Evolutionary conservation across 2,888 invertebrate species (phyloP).

Genomic region (Leptopilina syphax): DNA sequence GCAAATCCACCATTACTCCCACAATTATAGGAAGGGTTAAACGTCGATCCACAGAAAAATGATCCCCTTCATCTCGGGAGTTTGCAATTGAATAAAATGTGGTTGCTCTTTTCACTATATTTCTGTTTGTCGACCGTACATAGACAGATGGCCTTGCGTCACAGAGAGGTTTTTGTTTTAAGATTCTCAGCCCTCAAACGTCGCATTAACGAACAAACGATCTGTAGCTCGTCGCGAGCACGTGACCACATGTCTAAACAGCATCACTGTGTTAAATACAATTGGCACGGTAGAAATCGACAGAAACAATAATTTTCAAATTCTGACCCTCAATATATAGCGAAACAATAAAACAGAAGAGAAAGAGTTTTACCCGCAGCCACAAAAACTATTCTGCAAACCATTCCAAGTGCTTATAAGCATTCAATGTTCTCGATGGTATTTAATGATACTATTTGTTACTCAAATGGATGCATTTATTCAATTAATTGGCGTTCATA

Average conservation of each 20-base stretch:
- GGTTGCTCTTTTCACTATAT: conserved; percentile 73
- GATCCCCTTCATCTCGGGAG: conserved; percentile 64
- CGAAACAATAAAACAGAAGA: conserved; percentile 50
- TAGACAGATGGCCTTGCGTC: conserved; percentile 69
- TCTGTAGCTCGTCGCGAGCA: conserved; percentile 53
- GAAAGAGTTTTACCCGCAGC: conserved; percentile 44
- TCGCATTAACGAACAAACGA: conserved; percentile 75
- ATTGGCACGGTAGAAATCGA: conserved; percentile 43
- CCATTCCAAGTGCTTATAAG: neutral
- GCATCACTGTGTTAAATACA: conserved; percentile 48
- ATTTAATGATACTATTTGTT: conserved; percentile 22
- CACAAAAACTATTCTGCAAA: conserved; percentile 13
- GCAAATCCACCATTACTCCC: conserved; percentile 45
- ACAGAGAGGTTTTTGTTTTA: conserved; percentile 73
- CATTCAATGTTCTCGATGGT: conserved; percentile 2
- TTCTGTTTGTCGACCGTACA: conserved; percentile 45
- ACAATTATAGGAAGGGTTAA: conserved; percentile 70
- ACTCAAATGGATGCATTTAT: conserved; percentile 25
- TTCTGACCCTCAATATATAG: conserved; percentile 47
- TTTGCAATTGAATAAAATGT: conserved; percentile 54
- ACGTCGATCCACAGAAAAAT: conserved; percentile 75
- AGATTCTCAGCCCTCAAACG: conserved; percentile 73
- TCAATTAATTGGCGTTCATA: neutral
- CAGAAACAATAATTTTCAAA: conserved; percentile 55
- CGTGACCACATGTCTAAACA: conserved; percentile 72